Conservation (phyloP, 2,113 vertebrate species). For the Theristicus caerulescens region DNA sequence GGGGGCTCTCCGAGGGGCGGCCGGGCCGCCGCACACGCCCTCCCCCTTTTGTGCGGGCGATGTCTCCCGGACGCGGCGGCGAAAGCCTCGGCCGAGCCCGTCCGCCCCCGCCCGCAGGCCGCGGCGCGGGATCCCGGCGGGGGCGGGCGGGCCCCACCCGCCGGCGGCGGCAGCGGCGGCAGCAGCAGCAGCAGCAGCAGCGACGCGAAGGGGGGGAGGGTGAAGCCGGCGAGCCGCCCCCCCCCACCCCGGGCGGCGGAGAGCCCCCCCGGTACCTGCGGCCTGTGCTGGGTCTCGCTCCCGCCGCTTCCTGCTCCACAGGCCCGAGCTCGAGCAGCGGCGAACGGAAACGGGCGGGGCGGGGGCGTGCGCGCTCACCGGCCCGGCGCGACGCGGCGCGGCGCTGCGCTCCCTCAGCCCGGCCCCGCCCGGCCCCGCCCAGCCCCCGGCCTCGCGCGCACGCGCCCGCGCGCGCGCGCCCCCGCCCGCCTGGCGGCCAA, state of each 20-base stretch:
- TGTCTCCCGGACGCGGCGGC: neutral
- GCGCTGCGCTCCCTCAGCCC: neutral
- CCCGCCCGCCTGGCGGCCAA: neutral
- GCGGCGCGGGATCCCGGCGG: neutral
- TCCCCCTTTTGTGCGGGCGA: neutral
- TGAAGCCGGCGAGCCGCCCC: neutral
- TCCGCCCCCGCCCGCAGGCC: neutral
- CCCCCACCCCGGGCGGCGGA: too few species aligned
- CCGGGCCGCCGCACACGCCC: neutral
- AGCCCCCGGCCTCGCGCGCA: neutral
- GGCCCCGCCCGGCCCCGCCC: neutral
- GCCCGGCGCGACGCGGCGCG: neutral
- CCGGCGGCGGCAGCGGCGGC: neutral
- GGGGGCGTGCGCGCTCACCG: constrained; percentile 7
- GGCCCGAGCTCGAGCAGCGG: neutral
- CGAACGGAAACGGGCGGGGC: constrained; percentile 16
- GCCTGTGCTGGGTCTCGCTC: neutral
- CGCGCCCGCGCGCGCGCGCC: neutral
- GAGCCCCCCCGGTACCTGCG: neutral
- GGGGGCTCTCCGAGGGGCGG: neutral
- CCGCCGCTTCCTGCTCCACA: constrained; percentile 5
- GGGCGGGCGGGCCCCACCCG: neutral
- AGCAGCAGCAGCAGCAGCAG: too few species aligned
- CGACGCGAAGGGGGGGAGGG: neutral
- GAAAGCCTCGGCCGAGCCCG: neutral